Evolutionary conservation across 2,888 invertebrate species (phyloP), one percentile per base, ranked within the genome.

Genomic region (Synanthedon tipuliformis): DNA sequence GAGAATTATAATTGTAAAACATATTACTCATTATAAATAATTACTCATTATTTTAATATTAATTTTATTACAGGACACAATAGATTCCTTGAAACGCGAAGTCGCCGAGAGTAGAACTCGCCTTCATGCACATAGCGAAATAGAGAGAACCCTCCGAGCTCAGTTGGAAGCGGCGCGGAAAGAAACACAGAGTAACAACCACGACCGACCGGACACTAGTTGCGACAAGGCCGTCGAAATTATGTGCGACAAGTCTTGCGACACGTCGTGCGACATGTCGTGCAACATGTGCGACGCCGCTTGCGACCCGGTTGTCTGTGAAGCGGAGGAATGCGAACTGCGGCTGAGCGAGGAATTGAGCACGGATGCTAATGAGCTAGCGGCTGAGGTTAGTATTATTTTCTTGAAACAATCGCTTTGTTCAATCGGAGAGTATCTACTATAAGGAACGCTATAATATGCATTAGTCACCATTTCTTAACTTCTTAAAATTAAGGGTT

Each of bases 51-150:
- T 23, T 34, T 12, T 48, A 2, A 16, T 3, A 18, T 3, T 16
- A 18, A 27, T 41, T 45, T 40, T 50, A 66, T 75, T n/a, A 4
- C 66, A 88, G 88, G 78, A 77, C 58, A 86, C 86, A 58, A 84
- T 88, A 61, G 87, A 83, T 58, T 74, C 80, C 55, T 66, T 88
- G 48, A 88, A 86, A 68, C 81, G 79, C 57, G 88, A 88, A 68
- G 86, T 88, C 15, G 75, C 75, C 13, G 86, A 86, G 58, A 87
- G 86, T 60, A 73, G 86, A 54, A 75, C 79, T 56, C 78, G 86
- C 18, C 59, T 88, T 56, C 83, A 83, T 65, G 81, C 84, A 55
- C 81, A 85, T 66, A 73, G 85, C 63, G 86, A 87, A 70, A 78
- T 82, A 53, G 87, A 87, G 69, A 79, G 84, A 53, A 83, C 84